Conservation (phyloP, 2,888 invertebrate species). For the Zygogramma bicolorata region DNA sequence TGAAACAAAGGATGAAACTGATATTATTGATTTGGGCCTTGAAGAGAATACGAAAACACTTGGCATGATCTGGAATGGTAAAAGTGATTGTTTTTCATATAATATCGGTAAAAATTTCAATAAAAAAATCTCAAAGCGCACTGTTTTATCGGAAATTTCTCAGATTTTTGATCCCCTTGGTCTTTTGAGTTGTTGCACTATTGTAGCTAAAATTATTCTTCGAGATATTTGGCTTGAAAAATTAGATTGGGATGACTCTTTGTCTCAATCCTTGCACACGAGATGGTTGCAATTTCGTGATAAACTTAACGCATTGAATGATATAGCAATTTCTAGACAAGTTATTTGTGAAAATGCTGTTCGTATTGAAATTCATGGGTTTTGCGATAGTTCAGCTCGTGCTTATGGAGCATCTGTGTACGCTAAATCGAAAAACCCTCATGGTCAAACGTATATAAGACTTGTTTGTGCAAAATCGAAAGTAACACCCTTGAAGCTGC, state of each 20-base stretch:
- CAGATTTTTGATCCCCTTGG: conserved; percentile 32
- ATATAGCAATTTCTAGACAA: conserved; percentile 10
- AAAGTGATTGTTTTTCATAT: neutral
- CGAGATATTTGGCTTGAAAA: conserved; percentile 32
- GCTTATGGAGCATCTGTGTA: neutral
- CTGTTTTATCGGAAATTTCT: conserved; percentile 21
- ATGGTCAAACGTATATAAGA: neutral
- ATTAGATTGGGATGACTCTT: conserved; percentile 29
- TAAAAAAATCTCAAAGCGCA: conserved; percentile 7
- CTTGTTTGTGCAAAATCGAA: neutral
- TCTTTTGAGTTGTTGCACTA: conserved; percentile 24
- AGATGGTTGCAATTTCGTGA: neutral
- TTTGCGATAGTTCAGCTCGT: no score
- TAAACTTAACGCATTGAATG: conserved; percentile 3
- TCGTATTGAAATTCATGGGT: no score
- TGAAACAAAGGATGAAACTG: no score
- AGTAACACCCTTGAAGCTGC: neutral
- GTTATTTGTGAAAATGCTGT: conserved; percentile 1
- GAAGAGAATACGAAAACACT: neutral
- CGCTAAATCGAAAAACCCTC: neutral
- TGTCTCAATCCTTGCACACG: neutral
- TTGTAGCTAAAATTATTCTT: conserved; percentile 30
- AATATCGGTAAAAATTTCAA: neutral
- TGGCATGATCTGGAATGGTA: neutral
- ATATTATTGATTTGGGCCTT: neutral